Base-by-base conservation (phyloP, 2,113 vertebrate species). In the Natator depressus region DNA sequence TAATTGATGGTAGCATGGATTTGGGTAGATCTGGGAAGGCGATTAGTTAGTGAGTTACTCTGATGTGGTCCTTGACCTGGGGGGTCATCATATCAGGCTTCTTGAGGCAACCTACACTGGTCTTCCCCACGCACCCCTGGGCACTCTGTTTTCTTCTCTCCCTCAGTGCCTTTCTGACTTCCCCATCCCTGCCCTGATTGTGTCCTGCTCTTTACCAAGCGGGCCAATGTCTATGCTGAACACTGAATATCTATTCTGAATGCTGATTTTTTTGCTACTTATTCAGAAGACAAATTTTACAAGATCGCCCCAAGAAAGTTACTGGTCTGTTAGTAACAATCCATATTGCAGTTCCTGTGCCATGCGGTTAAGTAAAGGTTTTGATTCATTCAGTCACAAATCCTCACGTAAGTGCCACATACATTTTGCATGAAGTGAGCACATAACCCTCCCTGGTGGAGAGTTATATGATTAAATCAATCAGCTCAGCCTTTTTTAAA, bases 371-470 rank as follows among this genome's bases (percentile, higher is more conserved):
- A 22, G 78, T 46, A 55, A 31, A 92, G 84, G 55, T 29, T 31
- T 79, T 69, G 81, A 87, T 87, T 81, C 87, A 57, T 75, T 83
- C 75, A 85, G 87, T 91, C 93, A 84, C 47, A 69, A 94, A 91
- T 50, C 82, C 93, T 49, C 54, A 9, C 2, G 1, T 53, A 87
- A 82, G 75, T 50, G 54, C 20, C 46, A 14, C 51, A 10, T 27
- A 38, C 38, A 16, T 35, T 27, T 93, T 80, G 49, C 46, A 19
- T 10, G 51, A 47, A 8, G 20, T 0, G 0, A 89, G 88, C 53
- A 9, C 69, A 35, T 4, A 3, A 57, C 46, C 4, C 79, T 82
- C 85, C 84, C 2, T 5, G 79, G 91, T 3, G 19, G 75, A 47
- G 53, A 55, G 57, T 42, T n/a, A 35, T 1, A 2, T 0, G 10